phyloP scores from a whole-genome alignment of 2,888 invertebrate species.

The Microplitis manilae region DNA sequence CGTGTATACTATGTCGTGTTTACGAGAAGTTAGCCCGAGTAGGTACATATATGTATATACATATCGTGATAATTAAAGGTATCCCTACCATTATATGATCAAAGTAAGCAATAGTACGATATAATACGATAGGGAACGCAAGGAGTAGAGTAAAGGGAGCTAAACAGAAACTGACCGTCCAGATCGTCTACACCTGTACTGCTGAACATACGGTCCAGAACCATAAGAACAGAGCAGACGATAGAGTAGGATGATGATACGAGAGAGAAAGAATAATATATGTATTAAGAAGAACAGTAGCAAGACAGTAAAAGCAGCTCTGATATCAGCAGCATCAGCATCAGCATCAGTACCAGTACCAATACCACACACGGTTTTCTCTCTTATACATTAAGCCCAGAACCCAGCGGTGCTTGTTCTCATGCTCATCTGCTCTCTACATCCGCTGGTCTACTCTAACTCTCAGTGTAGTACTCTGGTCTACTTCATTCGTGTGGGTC shows the following conservation, averaged over 20 bases:
- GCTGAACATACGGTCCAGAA: background rate
- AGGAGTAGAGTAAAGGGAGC: background rate
- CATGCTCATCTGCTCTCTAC: background rate
- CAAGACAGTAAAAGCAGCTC: conserved; percentile 26
- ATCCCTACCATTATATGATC: background rate
- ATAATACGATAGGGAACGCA: background rate
- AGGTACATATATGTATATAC: background rate
- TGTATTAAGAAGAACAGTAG: conserved; percentile 15
- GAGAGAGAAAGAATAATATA: conserved; percentile 11
- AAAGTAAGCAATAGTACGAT: background rate
- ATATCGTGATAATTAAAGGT: background rate
- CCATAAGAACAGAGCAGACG: background rate
- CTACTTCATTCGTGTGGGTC: background rate
- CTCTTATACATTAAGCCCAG: background rate
- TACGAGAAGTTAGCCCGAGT: background rate
- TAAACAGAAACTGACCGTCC: background rate
- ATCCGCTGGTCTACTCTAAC: background rate
- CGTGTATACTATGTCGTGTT: background rate
- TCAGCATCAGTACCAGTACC: conserved; percentile 19
- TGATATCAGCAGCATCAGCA: conserved; percentile 22
- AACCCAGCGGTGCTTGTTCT: background rate
- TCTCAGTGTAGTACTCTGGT: background rate
- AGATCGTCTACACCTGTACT: background rate
- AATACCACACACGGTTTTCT: background rate
- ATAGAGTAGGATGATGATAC: background rate